Evolutionary conservation across 2,797 vertebrate species (phyloP), one percentile per base, ranked within the genome.

Genomic region (Neosalanx taihuensis): DNA sequence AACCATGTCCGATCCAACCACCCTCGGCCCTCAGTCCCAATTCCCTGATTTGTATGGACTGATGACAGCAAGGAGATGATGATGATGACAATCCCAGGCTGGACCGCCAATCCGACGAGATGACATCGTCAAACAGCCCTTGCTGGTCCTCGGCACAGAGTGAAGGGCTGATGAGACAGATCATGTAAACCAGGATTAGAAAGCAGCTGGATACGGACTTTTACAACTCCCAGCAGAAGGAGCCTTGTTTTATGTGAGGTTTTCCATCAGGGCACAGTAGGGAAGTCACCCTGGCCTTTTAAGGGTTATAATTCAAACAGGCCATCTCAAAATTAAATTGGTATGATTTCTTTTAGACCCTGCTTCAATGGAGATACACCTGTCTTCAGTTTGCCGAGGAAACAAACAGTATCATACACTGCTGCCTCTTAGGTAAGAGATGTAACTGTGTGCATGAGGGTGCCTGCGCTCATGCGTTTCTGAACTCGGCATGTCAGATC

Each of bases 81-180:
- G 12, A 20, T 18, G 53, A 20, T 46, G 53, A 20, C 17, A 20
- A 20, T 57, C 3, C 17, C n/a, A 18, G 6, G 13, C 41, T n/a
- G n/a, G 46, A 5, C 65, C 49, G 46, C 17, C 26, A 51, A 51
- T 66, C 46, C 51, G 72, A 70, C 46, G 71, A 68, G 70, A 58
- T 72, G 35, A 63, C 46, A 26, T 33, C 53, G 29, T 33, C 67
- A 69, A 71, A 66, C 7, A 7, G 29, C 13, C 12, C 10, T 63
- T 71, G 37, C 17, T 29, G 1, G 29, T 46, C 20, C 12, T 33
- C 15, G 20, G 17, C 49, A 2, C 4, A 68, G 66, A 15, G 9
- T 33, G 17, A 30, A 68, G 26, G 17, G 18, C 51, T 68, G 66
- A 57, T 66, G 37, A 49, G 41, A 26, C 29, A 6, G 65, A 68